Evolutionary conservation across 1,140 invertebrate species (phyloP).

Genomic region (Gonioctena quinquepunctata): DNA sequence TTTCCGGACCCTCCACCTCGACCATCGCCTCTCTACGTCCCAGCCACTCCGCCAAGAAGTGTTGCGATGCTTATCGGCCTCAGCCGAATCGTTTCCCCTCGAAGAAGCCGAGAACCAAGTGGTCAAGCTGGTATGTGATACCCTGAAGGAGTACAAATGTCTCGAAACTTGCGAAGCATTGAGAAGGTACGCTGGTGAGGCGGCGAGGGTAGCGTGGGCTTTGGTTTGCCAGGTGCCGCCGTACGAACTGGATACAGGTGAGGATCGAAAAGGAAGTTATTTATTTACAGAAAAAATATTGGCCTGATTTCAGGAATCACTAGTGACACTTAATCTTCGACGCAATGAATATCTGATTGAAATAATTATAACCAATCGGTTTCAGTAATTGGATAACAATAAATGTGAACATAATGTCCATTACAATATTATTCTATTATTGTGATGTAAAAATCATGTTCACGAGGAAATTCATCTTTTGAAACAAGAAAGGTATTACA

Average conservation of each 20-base stretch:
- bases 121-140: slow-evolving; percentile 50
- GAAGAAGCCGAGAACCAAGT: slow-evolving; percentile 65
- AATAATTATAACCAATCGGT: too few species aligned
- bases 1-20: slow-evolving; percentile 59
- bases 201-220: slow-evolving; percentile 63
- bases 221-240: slow-evolving; percentile 63
- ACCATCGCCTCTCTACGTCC: slow-evolving; percentile 50
- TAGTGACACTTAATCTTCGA: too few species aligned
- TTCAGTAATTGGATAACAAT: too few species aligned
- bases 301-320: too few species aligned
- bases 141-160: slow-evolving; percentile 66
- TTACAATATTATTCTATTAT: too few species aligned
- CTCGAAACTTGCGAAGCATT: slow-evolving; percentile 60
- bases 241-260: slow-evolving; percentile 61
- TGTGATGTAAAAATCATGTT: too few species aligned
- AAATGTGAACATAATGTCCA: too few species aligned
- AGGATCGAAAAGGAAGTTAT: neutral
- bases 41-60: slow-evolving; percentile 47
- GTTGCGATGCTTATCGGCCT: slow-evolving; percentile 54
- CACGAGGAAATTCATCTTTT: too few species aligned
- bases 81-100: slow-evolving; percentile 62
- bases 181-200: slow-evolving; percentile 61
- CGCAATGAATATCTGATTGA: too few species aligned
- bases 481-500: too few species aligned
- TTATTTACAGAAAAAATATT: too few species aligned